Base-by-base conservation (phyloP, 2,888 invertebrate species). In the Sarcophaga carnaria region DNA sequence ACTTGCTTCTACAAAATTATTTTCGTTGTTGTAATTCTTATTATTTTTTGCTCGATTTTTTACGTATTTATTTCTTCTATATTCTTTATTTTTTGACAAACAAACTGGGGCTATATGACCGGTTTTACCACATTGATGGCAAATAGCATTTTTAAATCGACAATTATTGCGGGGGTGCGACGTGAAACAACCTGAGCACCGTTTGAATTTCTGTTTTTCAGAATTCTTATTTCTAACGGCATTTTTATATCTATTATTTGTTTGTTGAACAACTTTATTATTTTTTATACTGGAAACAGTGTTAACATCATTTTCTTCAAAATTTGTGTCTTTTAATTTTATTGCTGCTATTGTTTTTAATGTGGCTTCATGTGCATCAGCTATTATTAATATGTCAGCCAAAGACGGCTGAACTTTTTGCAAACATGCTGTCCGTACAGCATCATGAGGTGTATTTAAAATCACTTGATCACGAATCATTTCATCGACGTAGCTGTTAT, bases 401-500 rank as follows among this genome's bases (percentile, higher is more conserved):
- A 22, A 22, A 10, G 67, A 25, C 11, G 67, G 67, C 37, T 45
- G 67, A n/a, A 20, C 17, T 22, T 67, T 67, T 67, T 67, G 37
- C 14, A 67, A 17, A 10, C 25, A 22, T 17, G 67, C 5, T 8
- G 25, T n/a, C 27, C 67, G 37, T n/a, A 25, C 67, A 67, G 22
- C 25, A 22, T 67, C 67, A n/a, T 67, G 67, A 25, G 67, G 67
- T 12, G 67, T 67, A 17, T 10, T 22, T 17, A 27, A 17, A 67
- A 67, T 67, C 11, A 67, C n/a, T 22, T 22, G 20, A 67, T 67
- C 67, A n/a, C 67, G 37, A 22, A 67, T 67, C 67, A 67, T 67
- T 67, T 67, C 67, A 25, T 67, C 67, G 6, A 25, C 67, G 47
- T 25, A 67, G 1, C 67, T 67, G 11, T 22, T n/a, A 17, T 17